Conservation (phyloP, 2,113 vertebrate genomes). For the Gambusia affinis region DNA sequence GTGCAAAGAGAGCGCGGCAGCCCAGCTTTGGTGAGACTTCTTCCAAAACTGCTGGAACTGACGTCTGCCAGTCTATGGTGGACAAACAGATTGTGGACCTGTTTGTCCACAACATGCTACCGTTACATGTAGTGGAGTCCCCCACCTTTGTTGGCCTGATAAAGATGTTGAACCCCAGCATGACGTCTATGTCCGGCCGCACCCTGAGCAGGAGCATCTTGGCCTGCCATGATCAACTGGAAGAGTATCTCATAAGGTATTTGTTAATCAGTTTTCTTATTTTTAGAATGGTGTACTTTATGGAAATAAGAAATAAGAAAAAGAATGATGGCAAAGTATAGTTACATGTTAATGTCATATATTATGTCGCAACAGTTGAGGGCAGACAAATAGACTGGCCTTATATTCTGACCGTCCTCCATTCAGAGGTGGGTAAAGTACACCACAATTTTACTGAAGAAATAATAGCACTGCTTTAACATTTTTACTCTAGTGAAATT, state of each 20-base stretch:
- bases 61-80: background rate
- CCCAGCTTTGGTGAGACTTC: background rate
- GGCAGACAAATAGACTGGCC: too few species aligned
- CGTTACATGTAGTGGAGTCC: background rate
- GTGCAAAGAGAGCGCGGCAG: background rate
- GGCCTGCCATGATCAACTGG: background rate
- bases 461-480: too few species aligned
- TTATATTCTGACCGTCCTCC: too few species aligned
- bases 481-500: too few species aligned
- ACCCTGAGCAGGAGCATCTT: background rate
- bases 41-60: background rate
- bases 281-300: background rate
- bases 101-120: background rate
- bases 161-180: background rate
- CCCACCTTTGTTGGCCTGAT: background rate
- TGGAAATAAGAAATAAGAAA: too few species aligned
- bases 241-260: background rate
- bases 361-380: too few species aligned
- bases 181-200: background rate
- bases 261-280: background rate
- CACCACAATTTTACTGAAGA: too few species aligned
- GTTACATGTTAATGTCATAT: too few species aligned
- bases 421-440: too few species aligned
- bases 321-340: too few species aligned
- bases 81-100: background rate